A percentile compares a stretch with the other conserved stretches of the same genome.
Conservation (phyloP, 2,888 invertebrate species). For the Pachymerium ferrugineum region DNA sequence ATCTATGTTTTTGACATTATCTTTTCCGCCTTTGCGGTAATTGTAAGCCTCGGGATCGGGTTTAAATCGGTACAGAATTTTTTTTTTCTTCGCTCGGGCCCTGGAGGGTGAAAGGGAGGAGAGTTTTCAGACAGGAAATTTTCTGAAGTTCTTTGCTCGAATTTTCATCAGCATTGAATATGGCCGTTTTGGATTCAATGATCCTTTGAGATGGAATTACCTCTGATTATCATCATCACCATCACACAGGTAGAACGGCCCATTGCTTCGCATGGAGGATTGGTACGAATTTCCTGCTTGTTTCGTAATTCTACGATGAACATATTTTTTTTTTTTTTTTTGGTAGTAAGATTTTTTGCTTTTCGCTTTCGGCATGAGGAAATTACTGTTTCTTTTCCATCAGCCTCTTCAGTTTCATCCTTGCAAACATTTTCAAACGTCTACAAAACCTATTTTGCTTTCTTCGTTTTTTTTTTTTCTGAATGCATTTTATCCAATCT, state of each 20-base stretch:
- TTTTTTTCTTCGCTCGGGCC: neutral
- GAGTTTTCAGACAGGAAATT: constrained; percentile 11
- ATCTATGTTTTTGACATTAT: neutral
- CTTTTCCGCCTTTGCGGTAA: no score
- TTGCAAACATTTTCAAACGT: no score
- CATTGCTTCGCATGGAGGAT: neutral
- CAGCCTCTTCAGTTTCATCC: no score
- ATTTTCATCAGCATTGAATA: constrained; percentile 11
- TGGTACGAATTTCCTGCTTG: neutral
- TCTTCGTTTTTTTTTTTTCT: no score
- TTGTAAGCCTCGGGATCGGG: neutral
- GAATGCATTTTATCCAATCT: no score
- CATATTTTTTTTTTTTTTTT: neutral
- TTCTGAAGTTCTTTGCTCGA: neutral
- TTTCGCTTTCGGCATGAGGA: no score
- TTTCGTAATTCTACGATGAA: neutral
- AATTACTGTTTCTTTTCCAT: no score
- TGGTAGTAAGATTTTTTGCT: no score
- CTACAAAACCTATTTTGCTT: no score
- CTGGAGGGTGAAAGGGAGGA: neutral
- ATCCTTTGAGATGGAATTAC: constrained; percentile 2
- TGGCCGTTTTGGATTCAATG: constrained; percentile 15
- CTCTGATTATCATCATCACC: constrained; percentile 18
- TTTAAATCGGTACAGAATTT: neutral
- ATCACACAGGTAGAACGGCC: constrained; percentile 11